Conservation (phyloP, 1,140 invertebrate species). For the Zeugodacus cucurbitae region DNA sequence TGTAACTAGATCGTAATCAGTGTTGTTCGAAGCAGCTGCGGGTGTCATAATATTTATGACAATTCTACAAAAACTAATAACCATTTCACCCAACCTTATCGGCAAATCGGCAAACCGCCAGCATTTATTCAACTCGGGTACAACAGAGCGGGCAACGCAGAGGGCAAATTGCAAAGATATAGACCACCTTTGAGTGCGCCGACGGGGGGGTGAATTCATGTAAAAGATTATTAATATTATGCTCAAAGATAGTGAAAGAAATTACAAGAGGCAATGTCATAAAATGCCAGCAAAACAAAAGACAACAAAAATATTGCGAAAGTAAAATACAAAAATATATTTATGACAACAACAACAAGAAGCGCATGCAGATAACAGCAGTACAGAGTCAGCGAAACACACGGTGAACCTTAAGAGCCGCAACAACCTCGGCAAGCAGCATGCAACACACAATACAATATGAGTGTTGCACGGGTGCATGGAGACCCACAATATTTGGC, state of each 20-base stretch:
- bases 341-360: not conserved
- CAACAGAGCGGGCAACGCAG: not conserved
- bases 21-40: not conserved
- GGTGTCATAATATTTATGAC: constrained; percentile 48
- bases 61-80: constrained; percentile 40
- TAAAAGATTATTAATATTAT: not conserved
- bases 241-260: not conserved
- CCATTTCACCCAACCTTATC: not conserved
- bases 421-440: not conserved
- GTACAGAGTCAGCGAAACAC: not conserved
- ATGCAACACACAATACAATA: not conserved
- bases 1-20: not conserved
- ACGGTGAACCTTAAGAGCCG: not conserved
- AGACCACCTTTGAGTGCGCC: constrained; percentile 42
- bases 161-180: constrained; percentile 3
- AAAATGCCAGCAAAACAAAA: not conserved
- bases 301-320: not conserved
- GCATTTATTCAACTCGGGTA: not conserved
- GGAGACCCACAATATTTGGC: constrained; percentile 34
- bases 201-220: not conserved
- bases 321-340: not conserved
- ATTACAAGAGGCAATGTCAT: constrained; percentile 24
- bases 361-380: not conserved
- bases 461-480: not conserved
- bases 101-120: not conserved